Conservation (phyloP, 53 echinoderm and acorn worm genomes). For the Paracentrotus lividus region DNA sequence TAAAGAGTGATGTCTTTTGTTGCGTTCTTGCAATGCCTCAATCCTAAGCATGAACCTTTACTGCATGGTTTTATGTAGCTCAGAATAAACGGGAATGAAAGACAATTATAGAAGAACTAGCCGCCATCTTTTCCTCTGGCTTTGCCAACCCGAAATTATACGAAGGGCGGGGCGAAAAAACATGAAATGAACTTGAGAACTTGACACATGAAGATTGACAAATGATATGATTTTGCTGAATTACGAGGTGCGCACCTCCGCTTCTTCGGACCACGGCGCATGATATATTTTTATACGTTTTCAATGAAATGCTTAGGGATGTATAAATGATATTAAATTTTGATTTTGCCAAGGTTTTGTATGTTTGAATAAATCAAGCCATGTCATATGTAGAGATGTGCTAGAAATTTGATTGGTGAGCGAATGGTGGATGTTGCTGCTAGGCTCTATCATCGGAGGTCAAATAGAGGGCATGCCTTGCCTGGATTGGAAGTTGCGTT, state of each 20-base stretch:
- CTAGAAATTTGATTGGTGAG: slow-evolving; percentile 63
- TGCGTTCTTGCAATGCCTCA: slow-evolving; percentile 36
- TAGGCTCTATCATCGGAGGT: slow-evolving; percentile 4
- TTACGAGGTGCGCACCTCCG: slow-evolving; percentile 52
- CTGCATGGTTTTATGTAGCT: slow-evolving; percentile 70
- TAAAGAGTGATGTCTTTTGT: slow-evolving; percentile 63
- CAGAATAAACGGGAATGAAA: slow-evolving; percentile 74
- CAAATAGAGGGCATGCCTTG: slow-evolving; percentile 53
- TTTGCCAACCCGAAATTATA: slow-evolving; percentile 64
- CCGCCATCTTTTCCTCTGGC: slow-evolving; percentile 73
- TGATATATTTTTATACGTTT: slow-evolving; percentile 13
- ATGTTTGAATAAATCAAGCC: slow-evolving; percentile 62
- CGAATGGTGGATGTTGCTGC: neutral
- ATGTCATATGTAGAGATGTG: slow-evolving; percentile 52
- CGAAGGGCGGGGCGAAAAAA: slow-evolving; percentile 67
- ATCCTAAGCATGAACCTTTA: slow-evolving; percentile 64
- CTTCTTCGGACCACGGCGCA: slow-evolving; percentile 40
- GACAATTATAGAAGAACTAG: slow-evolving; percentile 67
- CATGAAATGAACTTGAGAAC: slow-evolving; percentile 65
- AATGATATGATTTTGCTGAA: slow-evolving; percentile 35
- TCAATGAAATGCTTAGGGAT: slow-evolving; percentile 21
- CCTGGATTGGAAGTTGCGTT: neutral
- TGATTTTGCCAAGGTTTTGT: slow-evolving; percentile 24
- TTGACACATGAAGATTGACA: slow-evolving; percentile 37
- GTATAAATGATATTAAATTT: slow-evolving; percentile 23